These are phyloP conservation scores for Gastracanthus pulcherrimus DNA, from an alignment of 2,888 invertebrate genomes.

Conservation along the genomic window DNA sequence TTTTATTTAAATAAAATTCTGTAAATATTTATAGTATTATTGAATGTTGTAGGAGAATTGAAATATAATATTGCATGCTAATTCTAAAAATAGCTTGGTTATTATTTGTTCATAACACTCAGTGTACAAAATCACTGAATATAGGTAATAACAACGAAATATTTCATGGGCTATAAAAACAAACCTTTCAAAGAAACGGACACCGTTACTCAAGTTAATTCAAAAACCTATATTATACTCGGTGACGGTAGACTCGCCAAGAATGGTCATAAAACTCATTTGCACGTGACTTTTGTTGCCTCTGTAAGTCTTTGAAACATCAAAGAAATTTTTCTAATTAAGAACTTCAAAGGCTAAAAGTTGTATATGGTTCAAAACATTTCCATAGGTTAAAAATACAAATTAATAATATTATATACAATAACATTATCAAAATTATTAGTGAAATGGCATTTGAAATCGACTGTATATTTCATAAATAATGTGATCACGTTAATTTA, in stretches of 20 bases:
- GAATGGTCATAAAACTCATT: conserved; percentile 19
- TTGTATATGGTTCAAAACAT: background rate
- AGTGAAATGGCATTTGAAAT: too few species aligned
- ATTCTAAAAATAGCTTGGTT: too few species aligned
- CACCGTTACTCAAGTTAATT: background rate
- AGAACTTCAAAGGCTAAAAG: background rate
- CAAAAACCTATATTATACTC: background rate
- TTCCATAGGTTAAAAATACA: background rate
- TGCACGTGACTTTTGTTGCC: conserved; percentile 2
- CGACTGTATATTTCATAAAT: too few species aligned
- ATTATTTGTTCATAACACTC: too few species aligned
- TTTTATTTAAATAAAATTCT: too few species aligned
- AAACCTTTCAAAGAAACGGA: background rate
- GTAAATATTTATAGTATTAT: too few species aligned
- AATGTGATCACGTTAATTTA: too few species aligned
- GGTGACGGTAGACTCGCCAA: background rate
- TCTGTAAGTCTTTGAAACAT: background rate
- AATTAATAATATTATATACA: too few species aligned
- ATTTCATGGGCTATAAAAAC: background rate
- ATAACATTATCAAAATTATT: too few species aligned
- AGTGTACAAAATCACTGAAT: background rate
- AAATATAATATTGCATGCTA: too few species aligned
- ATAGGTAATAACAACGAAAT: background rate
- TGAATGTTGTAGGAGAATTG: too few species aligned
- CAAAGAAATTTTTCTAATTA: conserved; percentile 14